Evolutionary conservation across 2,888 invertebrate species (phyloP).

Genomic region (Globia sparganii): DNA sequence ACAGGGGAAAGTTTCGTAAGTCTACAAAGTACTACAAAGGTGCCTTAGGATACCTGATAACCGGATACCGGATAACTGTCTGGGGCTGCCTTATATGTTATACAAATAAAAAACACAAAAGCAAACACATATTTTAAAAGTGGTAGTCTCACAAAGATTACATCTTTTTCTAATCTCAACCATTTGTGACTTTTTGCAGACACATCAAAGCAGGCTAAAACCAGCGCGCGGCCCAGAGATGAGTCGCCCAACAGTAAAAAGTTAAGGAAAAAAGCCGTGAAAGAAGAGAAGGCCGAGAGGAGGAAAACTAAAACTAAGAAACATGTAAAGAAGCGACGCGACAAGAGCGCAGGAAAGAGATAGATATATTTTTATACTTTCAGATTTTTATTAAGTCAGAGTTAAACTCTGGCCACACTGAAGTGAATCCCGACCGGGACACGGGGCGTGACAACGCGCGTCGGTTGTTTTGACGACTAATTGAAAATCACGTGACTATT

Average conservation of each 20-base stretch:
- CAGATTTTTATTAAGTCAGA: slow-evolving; percentile 11
- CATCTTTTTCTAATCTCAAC: neutral
- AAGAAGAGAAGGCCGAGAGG: slow-evolving; percentile 96
- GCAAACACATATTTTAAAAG: neutral
- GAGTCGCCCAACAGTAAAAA: slow-evolving; percentile 96
- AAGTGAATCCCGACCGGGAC: neutral
- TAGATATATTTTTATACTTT: slow-evolving; percentile 62
- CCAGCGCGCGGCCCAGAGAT: slow-evolving; percentile 93
- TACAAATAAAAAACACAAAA: no score
- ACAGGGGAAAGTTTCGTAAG: no score
- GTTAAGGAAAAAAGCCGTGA: slow-evolving; percentile 96
- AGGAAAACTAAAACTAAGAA: slow-evolving; percentile 97
- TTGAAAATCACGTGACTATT: neutral
- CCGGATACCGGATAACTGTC: no score
- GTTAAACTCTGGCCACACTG: neutral
- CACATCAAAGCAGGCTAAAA: slow-evolving; percentile 89
- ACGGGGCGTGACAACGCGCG: neutral
- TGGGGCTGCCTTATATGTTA: no score
- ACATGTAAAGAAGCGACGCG: slow-evolving; percentile 97
- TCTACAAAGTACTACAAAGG: no score
- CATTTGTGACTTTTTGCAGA: slow-evolving; percentile 66
- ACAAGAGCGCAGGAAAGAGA: slow-evolving; percentile 90
- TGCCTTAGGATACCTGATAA: no score
- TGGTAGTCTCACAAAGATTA: neutral
- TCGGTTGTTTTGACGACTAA: neutral